phyloP scores from a whole-genome alignment of 2,113 vertebrate genomes.

The Bostrychus sinensis region DNA sequence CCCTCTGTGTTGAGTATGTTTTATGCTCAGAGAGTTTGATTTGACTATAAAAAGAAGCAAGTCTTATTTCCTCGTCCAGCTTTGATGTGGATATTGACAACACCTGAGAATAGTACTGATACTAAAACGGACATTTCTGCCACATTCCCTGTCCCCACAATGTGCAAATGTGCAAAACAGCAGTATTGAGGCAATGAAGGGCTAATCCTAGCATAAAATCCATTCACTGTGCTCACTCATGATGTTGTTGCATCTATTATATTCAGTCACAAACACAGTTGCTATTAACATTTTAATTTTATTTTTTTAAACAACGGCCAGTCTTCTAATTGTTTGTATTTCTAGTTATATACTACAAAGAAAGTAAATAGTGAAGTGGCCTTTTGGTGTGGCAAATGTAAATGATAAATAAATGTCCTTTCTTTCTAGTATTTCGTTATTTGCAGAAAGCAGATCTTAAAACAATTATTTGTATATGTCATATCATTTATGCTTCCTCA shows the following conservation, averaged over 20 bases:
- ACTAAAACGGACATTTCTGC: constrained; percentile 35
- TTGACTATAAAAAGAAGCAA: constrained; percentile 69
- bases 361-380: constrained; percentile 4
- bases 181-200: constrained; percentile 38
- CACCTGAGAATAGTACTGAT: constrained; percentile 55
- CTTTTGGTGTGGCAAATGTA: background rate
- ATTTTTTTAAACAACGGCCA: constrained; percentile 2
- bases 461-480: background rate
- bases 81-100: constrained; percentile 62
- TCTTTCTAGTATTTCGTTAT: too few relatives aligned
- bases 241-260: constrained; percentile 21
- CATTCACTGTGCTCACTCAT: constrained; percentile 35
- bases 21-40: constrained; percentile 48
- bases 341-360: constrained; percentile 10
- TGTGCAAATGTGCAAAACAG: constrained; percentile 55
- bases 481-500: constrained; percentile 72
- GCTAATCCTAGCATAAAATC: constrained; percentile 24
- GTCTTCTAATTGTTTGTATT: constrained; percentile 17
- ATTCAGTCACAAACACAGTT: constrained; percentile 21
- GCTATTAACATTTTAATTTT: constrained; percentile 15
- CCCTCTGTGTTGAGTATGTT: constrained; percentile 32
- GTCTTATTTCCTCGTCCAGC: constrained; percentile 63
- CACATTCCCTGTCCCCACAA: constrained; percentile 41
- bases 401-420: too few relatives aligned
- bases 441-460: background rate